Evolutionary conservation across 2,113 vertebrate genomes (phyloP), one percentile per base, ranked within the genome.

Genomic region (Chrysemys picta): DNA sequence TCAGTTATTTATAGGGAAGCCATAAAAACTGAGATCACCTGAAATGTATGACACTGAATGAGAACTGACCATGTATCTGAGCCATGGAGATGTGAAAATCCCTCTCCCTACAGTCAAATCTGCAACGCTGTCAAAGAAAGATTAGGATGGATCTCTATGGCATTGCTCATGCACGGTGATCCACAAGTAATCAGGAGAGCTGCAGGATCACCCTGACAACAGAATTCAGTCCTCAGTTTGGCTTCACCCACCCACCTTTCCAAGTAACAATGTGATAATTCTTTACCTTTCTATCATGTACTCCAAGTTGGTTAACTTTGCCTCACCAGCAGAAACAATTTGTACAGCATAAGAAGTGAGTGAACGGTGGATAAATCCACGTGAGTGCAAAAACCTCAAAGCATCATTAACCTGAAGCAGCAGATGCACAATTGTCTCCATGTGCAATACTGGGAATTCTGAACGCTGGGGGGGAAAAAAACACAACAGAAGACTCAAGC

Each of bases 231-330:
- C 57, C 75, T 45, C 16, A 38, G 54, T 78, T 54, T 54, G 9
- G 19, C 12, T 49, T 69, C 8, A 84, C 10, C 62, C 57, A 13
- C 45, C 8, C 7, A 10, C 24, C 47, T 89, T 88, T 31, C 11
- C 3, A 47, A 72, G 75, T 27, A 25, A 12, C 0, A n/a, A 25
- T 1, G 1, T 6, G 80, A 42, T n/a, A 4, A 82, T 14, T 11
- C 56, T 78, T 87, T 82, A 98, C 98, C 98, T 98, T 97, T 98
- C 97, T 31, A 98, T 59, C 98, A 98, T 97, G 90, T 98, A 97
- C 69, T 99, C 98, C 95, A 98, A 93, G 94, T 98, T 98, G 90
- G 98, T 98, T 5, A 99, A 96, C 95, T 98, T 98, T 2, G 98
- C 98, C 91, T 98, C 96, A 13, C 98, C 97, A 0, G 96, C 81